A percentile compares a stretch with the other conserved stretches of the same genome.
phyloP scores from a whole-genome alignment of 2,113 vertebrate species.

The Anthoscopus minutus region DNA sequence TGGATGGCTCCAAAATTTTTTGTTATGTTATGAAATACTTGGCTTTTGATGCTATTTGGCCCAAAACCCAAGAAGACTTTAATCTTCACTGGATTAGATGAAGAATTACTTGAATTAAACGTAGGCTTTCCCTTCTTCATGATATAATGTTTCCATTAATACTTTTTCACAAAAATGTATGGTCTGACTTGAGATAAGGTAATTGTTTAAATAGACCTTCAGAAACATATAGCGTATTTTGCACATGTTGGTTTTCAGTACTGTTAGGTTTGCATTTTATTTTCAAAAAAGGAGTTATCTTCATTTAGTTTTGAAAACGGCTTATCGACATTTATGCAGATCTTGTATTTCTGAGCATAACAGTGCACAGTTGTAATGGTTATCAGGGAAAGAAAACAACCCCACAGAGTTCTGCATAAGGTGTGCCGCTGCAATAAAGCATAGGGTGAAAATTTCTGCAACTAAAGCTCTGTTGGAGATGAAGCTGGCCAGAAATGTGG shows the following conservation, averaged over 20 bases:
- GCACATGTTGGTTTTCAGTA: not conserved
- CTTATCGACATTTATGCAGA: not conserved
- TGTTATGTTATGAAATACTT: not conserved
- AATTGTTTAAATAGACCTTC: not conserved
- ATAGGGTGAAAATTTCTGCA: rapidly evolving
- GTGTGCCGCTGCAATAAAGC: not conserved
- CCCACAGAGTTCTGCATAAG: not conserved
- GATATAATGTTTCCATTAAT: not conserved
- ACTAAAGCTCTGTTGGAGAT: not conserved
- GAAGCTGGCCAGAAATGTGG: not conserved
- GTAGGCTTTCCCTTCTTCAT: not conserved
- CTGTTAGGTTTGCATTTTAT: not conserved
- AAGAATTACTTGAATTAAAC: not conserved
- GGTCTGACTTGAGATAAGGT: not conserved
- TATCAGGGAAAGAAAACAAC: not conserved
- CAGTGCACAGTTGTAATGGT: not conserved
- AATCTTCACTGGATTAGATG: not conserved
- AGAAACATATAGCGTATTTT: not conserved
- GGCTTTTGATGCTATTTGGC: not conserved
- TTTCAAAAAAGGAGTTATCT: not conserved
- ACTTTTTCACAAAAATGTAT: not conserved
- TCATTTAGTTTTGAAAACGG: not conserved
- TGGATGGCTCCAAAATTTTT: not conserved
- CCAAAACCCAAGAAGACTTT: not conserved
- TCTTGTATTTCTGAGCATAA: not conserved